Percentiles rank a stretch among this genome's conserved stretches.
Evolutionary conservation across 2,113 vertebrate species (phyloP).

Genomic region (Zosterops hypoxanthus): DNA sequence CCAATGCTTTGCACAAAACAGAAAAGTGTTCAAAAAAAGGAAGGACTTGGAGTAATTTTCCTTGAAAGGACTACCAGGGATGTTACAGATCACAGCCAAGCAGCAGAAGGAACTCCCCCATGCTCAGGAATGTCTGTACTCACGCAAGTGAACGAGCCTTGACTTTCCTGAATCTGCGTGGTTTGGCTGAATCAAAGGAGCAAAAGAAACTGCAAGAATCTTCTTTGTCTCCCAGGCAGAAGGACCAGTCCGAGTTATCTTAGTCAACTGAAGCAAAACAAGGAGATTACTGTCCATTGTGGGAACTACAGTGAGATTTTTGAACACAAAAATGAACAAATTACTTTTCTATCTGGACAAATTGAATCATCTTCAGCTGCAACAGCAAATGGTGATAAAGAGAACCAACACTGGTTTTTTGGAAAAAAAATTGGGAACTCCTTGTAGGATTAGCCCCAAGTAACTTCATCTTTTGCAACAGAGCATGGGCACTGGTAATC

Average conservation of each 20-base stretch:
- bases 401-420: fast-evolving
- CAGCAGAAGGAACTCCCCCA: not conserved
- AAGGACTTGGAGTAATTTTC: not conserved
- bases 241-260: conserved; percentile 89
- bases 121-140: conserved; percentile 68
- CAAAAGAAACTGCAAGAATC: conserved; percentile 98
- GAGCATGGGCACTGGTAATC: not conserved
- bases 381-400: not conserved
- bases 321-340: not conserved
- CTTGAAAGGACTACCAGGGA: not conserved
- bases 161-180: conserved; percentile 80
- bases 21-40: not conserved
- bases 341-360: not conserved
- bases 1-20: not conserved
- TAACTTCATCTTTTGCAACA: not conserved
- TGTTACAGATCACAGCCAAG: not conserved
- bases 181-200: conserved; percentile 90
- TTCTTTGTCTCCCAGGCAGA: conserved; percentile 98
- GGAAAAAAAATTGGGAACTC: not conserved
- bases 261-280: conserved; percentile 84
- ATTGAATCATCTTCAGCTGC: not conserved
- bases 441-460: not conserved
- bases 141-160: conserved; percentile 86
- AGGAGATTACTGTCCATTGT: conserved; percentile 8
- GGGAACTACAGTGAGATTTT: not conserved